A percentile compares a stretch with the other conserved stretches of the same genome.
phyloP scores from a whole-genome alignment of 2,797 vertebrate genomes.

The Hydrocynus forskahlii region DNA sequence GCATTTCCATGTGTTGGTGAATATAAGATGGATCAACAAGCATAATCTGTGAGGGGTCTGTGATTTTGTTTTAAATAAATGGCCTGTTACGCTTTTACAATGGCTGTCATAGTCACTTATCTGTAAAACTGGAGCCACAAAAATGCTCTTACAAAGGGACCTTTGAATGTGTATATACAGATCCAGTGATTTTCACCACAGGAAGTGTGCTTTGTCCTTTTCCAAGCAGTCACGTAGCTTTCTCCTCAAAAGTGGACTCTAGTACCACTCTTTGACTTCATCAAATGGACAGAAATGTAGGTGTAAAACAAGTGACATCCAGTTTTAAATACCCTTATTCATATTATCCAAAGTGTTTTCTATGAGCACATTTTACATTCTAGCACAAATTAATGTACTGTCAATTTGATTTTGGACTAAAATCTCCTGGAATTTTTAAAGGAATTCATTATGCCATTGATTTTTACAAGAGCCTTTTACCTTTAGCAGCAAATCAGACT shows the following conservation, averaged over 20 bases:
- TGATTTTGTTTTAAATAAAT: constrained; percentile 33
- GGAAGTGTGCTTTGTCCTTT: constrained; percentile 35
- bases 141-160: constrained; percentile 53
- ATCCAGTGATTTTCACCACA: constrained; percentile 56
- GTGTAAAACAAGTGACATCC: no score
- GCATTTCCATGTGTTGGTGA: not conserved
- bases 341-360: no score
- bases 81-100: constrained; percentile 39
- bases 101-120: constrained; percentile 59
- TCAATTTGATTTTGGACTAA: no score
- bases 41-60: constrained; percentile 25
- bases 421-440: no score
- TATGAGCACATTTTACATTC: no score
- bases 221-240: constrained; percentile 37
- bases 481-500: no score
- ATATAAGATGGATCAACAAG: constrained; percentile 6
- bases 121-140: constrained; percentile 41
- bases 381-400: no score
- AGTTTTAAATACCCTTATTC: no score
- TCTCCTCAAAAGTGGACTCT: constrained; percentile 20
- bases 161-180: constrained; percentile 34
- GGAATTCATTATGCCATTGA: no score
- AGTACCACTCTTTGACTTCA: not conserved
- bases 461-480: no score
- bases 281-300: not conserved